Conservation (phyloP, 1,140 invertebrate genomes). For the Argopecten irradians region DNA sequence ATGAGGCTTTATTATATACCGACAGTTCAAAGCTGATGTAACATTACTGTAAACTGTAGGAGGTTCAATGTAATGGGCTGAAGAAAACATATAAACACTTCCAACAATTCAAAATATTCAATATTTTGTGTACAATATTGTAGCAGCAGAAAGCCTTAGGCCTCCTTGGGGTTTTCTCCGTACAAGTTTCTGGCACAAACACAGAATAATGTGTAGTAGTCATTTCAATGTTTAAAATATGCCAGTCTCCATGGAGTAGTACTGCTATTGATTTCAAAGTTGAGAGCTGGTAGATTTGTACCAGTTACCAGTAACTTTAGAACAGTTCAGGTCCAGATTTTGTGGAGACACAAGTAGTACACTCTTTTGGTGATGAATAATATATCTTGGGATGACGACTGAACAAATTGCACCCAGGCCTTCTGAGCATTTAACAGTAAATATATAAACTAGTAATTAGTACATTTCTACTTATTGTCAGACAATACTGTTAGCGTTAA, state of each 20-base stretch:
- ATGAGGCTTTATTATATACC: too few species aligned
- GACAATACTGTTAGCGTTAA: too few species aligned
- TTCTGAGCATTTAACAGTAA: too few species aligned
- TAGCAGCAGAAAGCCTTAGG: too few species aligned
- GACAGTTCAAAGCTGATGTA: neutral
- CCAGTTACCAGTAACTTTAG: neutral
- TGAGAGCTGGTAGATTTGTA: neutral
- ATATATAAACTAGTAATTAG: too few species aligned
- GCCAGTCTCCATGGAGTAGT: neutral
- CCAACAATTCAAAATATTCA: too few species aligned
- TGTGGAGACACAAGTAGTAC: neutral
- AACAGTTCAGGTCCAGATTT: neutral
- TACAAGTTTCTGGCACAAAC: neutral
- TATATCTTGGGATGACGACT: neutral
- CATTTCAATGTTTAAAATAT: conserved; percentile 12
- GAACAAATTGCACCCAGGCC: neutral
- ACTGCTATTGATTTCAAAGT: neutral
- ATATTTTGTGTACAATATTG: too few species aligned
- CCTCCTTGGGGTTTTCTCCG: too few species aligned
- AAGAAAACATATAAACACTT: too few species aligned
- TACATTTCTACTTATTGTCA: too few species aligned
- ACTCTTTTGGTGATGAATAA: neutral
- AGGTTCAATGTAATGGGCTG: too few species aligned
- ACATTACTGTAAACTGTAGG: neutral
- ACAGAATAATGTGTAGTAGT: neutral